Evolutionary conservation across 2,888 invertebrate species (phyloP).

Genomic region (Acleris cristana): DNA sequence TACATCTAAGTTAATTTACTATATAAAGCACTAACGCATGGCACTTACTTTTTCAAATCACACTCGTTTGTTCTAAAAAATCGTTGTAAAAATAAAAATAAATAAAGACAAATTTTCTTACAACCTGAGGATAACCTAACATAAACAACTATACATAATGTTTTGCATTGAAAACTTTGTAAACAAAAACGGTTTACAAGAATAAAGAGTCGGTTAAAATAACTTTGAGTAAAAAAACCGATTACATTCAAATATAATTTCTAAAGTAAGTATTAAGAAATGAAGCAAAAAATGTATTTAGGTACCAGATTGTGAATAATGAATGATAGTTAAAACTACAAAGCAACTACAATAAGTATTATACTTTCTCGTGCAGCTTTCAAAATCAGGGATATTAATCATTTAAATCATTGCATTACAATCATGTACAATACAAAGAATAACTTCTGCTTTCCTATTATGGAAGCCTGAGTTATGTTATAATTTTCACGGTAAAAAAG

Average conservation of each 20-base stretch:
- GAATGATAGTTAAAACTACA: background rate
- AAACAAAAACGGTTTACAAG: no score
- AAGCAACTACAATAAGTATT: background rate
- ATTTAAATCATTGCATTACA: background rate
- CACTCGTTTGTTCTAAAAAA: slow-evolving; percentile 51
- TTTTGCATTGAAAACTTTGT: background rate
- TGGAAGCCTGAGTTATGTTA: no score
- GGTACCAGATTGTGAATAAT: no score
- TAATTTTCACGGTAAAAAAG: no score
- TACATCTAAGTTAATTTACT: slow-evolving; percentile 30
- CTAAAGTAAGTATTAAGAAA: no score
- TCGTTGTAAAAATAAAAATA: slow-evolving; percentile 29
- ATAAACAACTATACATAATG: background rate
- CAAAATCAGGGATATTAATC: background rate
- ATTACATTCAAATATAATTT: no score
- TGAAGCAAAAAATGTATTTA: no score
- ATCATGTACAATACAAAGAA: background rate
- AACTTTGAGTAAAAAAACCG: no score
- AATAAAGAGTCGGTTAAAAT: no score
- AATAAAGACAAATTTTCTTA: background rate
- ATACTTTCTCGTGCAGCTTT: slow-evolving; percentile 13
- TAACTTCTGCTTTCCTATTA: background rate
- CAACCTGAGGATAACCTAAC: background rate
- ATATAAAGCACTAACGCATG: slow-evolving; percentile 72
- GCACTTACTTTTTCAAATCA: slow-evolving; percentile 69